Evolutionary conservation across 2,888 invertebrate genomes (phyloP), one percentile per base, ranked within the genome.

Genomic region (Tubulanus polymorphus): DNA sequence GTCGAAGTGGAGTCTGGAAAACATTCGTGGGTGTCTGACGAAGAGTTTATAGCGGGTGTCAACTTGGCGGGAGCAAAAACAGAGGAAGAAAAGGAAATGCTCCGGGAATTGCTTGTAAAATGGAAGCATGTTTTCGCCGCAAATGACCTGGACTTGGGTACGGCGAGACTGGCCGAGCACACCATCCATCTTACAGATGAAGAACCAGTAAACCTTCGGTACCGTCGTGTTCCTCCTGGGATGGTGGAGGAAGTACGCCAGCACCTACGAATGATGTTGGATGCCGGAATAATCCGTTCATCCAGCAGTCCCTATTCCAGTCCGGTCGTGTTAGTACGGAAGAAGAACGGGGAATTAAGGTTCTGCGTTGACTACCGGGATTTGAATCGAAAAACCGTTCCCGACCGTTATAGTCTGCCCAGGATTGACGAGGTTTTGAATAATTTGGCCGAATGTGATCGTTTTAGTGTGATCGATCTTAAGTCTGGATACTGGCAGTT

Each of bases 301-400:
- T 53, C 55, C 37, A 48, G 29, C 35, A 59, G 57, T 50, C 59
- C 62, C n/a, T 64, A 63, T 49, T 58, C 64, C 20, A 54, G 65
- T 10, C 64, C 64, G 26, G 57, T 66, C 1, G 64, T 67, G 3
- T n/a, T 64, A 1, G 62, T 67, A 1, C 45, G 49, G 10, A 67
- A 64, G 52, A 56, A 55, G 18, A 53, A 56, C 48, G 65, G 59
- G 10, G 53, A 46, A 12, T 26, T 63, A 23, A 20, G 63, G 15
- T 41, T 41, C 6, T 20, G 20, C 15, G 20, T 41, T 5, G 41
- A 41, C 23, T 41, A 41, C 41, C 18, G 41, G n/a, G n/a, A n/a
- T n/a, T n/a, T n/a, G n/a, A n/a, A n/a, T n/a, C n/a, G n/a, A n/a
- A n/a, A n/a, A n/a, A n/a, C n/a, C n/a, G n/a, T n/a, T n/a, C n/a